phyloP scores from a whole-genome alignment of 2,113 vertebrate species.

The Calyptomena viridis region DNA sequence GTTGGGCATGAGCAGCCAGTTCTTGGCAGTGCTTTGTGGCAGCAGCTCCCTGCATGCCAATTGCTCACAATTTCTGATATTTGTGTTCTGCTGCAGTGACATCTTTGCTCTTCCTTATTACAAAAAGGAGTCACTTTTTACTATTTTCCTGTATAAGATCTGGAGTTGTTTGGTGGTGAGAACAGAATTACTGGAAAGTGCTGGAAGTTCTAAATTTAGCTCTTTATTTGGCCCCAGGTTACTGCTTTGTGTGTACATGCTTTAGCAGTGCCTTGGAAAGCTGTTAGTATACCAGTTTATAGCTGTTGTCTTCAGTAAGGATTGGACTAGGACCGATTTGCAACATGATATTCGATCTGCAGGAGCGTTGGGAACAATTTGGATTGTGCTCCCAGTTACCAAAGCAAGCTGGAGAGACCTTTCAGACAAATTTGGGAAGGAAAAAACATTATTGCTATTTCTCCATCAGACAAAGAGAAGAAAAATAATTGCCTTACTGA shows the following conservation, averaged over 20 bases:
- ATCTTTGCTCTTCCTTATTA: background rate
- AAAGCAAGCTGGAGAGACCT: constrained; percentile 13
- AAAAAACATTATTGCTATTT: background rate
- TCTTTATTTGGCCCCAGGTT: background rate
- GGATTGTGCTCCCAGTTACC: background rate
- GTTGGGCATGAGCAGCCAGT: accelerated
- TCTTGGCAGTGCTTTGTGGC: background rate
- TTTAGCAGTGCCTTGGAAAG: constrained; percentile 3
- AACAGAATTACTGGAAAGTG: background rate
- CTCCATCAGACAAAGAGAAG: background rate
- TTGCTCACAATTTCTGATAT: background rate
- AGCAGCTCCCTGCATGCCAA: accelerated
- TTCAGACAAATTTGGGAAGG: background rate
- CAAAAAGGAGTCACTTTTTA: background rate
- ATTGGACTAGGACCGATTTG: background rate
- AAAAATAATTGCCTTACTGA: background rate
- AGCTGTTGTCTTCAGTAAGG: background rate
- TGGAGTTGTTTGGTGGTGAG: background rate
- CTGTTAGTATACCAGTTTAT: background rate
- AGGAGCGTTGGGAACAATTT: background rate
- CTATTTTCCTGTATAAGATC: background rate
- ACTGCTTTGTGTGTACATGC: background rate
- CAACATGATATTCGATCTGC: background rate
- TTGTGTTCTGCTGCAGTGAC: background rate
- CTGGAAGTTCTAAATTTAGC: background rate